Conservation (phyloP, 2,888 invertebrate genomes). For the Kuschelorhynchus macadamiae region DNA sequence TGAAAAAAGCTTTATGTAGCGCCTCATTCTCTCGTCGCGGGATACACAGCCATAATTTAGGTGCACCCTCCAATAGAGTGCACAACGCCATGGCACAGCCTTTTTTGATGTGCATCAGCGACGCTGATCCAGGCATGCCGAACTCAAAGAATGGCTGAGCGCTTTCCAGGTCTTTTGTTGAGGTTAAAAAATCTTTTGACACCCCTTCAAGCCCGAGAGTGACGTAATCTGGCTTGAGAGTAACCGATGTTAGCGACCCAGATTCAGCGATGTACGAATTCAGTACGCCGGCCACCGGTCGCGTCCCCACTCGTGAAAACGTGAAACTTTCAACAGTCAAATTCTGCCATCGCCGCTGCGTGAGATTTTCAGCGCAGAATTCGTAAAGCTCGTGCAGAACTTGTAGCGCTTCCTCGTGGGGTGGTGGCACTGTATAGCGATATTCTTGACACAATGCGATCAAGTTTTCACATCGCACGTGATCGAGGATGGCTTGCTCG, state of each 20-base stretch:
- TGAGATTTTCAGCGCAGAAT: not conserved
- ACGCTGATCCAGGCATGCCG: constrained; percentile 2
- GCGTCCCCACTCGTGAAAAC: not conserved
- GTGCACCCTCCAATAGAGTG: constrained; percentile 10
- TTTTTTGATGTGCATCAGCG: constrained; percentile 4
- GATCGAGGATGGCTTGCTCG: not conserved
- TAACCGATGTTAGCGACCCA: not conserved
- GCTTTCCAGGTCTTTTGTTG: not conserved
- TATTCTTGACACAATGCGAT: not conserved
- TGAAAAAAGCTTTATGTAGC: constrained; percentile 2
- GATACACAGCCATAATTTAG: constrained; percentile 6
- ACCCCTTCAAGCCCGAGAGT: not conserved
- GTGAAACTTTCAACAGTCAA: not conserved
- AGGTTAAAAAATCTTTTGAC: not conserved
- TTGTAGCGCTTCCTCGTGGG: not conserved
- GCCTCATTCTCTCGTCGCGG: constrained; percentile 7
- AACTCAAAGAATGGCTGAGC: not conserved
- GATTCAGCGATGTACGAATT: not conserved
- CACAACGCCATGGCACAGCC: constrained; percentile 5
- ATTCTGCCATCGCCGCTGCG: not conserved
- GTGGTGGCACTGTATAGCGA: not conserved
- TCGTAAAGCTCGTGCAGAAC: not conserved
- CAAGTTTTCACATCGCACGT: not conserved
- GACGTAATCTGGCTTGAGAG: not conserved
- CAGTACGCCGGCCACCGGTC: not conserved